Percentiles rank a stretch among this genome's conserved stretches.
phyloP scores from a whole-genome alignment of 2,797 vertebrate genomes.

The Telmatherina bonti region DNA sequence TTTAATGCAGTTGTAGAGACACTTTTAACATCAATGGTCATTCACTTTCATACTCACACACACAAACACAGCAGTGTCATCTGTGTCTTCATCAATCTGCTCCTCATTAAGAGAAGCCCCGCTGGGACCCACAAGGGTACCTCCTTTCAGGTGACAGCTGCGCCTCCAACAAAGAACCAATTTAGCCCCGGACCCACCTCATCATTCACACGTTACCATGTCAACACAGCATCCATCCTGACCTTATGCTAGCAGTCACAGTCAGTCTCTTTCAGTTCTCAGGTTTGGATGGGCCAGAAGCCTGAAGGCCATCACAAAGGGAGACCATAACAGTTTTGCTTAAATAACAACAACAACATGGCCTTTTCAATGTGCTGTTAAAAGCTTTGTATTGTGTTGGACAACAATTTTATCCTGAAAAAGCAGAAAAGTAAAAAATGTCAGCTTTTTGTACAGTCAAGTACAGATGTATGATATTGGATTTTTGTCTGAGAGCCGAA shows the following conservation, averaged over 20 bases:
- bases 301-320: conserved; percentile 16
- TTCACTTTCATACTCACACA: conserved; percentile 22
- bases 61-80: conserved; percentile 43
- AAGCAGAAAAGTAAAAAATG: conserved; percentile 10
- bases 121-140: conserved; percentile 66
- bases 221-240: conserved; percentile 74
- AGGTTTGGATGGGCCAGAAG: conserved; percentile 38
- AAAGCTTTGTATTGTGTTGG: no score
- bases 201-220: conserved; percentile 76
- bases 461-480: no score
- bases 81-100: conserved; percentile 57
- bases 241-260: conserved; percentile 69
- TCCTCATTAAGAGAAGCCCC: conserved; percentile 75
- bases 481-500: no score
- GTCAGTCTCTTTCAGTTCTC: conserved; percentile 43
- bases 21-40: conserved; percentile 14
- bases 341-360: conserved; percentile 10
- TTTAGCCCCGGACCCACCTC: conserved; percentile 68
- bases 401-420: neutral
- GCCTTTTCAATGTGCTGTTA: neutral
- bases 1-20: neutral
- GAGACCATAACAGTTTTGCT: neutral
- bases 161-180: conserved; percentile 73
- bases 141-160: conserved; percentile 78
- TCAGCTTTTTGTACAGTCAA: neutral